A percentile compares a stretch with the other conserved stretches of the same genome.
Evolutionary conservation across 2,888 invertebrate genomes (phyloP).

Genomic region (Mamestra brassicae): DNA sequence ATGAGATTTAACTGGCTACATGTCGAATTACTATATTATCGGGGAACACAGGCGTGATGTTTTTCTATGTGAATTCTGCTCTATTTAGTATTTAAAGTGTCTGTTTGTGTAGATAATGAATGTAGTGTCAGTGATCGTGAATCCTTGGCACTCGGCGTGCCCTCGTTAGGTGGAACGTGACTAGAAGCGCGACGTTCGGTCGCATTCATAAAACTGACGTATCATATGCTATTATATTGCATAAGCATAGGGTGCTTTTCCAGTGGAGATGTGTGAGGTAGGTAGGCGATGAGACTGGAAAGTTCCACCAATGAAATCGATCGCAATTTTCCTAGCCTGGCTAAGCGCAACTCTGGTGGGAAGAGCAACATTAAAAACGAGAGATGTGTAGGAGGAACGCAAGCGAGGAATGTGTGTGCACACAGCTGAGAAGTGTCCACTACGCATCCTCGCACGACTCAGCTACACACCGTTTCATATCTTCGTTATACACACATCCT

Average conservation of each 20-base stretch:
- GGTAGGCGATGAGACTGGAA: neutral
- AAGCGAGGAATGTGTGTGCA: neutral
- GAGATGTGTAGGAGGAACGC: neutral
- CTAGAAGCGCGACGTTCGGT: slow-evolving; percentile 27
- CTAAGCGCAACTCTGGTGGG: neutral
- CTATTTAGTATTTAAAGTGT: slow-evolving; percentile 4
- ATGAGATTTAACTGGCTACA: too few species aligned
- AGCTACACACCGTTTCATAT: too few species aligned
- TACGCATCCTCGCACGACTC: neutral
- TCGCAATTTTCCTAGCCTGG: neutral
- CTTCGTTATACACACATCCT: too few species aligned
- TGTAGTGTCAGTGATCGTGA: slow-evolving; percentile 40
- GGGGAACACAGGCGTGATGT: neutral
- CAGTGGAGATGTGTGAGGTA: neutral
- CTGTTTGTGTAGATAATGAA: slow-evolving; percentile 22
- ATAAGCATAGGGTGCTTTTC: neutral
- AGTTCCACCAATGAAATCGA: too few species aligned
- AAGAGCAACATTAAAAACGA: too few species aligned
- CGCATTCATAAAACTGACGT: slow-evolving; percentile 36
- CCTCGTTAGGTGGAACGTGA: slow-evolving; percentile 58
- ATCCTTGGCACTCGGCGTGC: slow-evolving; percentile 48
- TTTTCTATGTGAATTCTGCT: neutral
- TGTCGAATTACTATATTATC: neutral
- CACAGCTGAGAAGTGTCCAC: neutral
- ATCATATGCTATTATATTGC: slow-evolving; percentile 20